These are phyloP conservation scores for Streptopelia turtur DNA, from an alignment of 2,797 vertebrate genomes.

Conservation along the genomic window DNA sequence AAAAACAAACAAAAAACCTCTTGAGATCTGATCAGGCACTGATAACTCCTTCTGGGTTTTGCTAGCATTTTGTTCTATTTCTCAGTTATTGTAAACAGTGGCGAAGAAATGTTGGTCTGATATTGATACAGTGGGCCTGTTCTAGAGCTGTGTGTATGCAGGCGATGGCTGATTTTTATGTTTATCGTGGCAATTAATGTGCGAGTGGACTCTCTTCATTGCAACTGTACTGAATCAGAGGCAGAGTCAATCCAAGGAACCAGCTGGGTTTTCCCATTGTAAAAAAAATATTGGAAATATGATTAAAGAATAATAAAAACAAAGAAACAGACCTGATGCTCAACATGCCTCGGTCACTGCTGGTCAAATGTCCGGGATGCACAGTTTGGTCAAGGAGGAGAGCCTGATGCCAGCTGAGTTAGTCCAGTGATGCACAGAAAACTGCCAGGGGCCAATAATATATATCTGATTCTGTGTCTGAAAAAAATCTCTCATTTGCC, in stretches of 20 bases:
- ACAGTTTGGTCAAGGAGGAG: background rate
- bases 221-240: conserved; percentile 36
- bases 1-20: conserved; percentile 8
- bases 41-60: conserved; percentile 60
- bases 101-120: conserved; percentile 40
- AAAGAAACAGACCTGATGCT: background rate
- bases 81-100: background rate
- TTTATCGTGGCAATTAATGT: conserved; percentile 73
- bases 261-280: background rate
- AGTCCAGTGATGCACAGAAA: background rate
- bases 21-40: conserved; percentile 43
- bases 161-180: conserved; percentile 28
- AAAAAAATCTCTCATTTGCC: background rate
- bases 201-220: conserved; percentile 42
- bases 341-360: background rate
- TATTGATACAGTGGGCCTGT: conserved; percentile 23
- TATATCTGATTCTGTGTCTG: background rate
- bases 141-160: background rate
- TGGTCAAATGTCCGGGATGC: background rate
- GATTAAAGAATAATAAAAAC: background rate
- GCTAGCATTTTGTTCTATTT: conserved; percentile 37
- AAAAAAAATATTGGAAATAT: background rate
- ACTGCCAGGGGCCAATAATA: background rate
- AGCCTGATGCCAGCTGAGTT: background rate
- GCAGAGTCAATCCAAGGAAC: conserved; percentile 25